These are phyloP conservation scores for Triplophysa tibetana DNA, from an alignment of 2,113 vertebrate genomes.

Conservation along the genomic window DNA sequence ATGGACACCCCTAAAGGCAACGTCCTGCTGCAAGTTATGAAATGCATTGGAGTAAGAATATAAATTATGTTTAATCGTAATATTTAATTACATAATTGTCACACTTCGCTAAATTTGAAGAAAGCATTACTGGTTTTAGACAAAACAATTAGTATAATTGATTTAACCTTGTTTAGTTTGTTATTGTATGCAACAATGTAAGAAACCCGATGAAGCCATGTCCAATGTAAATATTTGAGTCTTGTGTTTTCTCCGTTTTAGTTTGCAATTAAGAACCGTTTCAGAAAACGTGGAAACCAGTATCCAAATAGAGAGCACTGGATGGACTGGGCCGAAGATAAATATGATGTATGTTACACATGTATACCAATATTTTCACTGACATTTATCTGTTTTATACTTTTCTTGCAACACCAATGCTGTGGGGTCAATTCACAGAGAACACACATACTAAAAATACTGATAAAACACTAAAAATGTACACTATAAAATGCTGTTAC, in stretches of 20 bases:
- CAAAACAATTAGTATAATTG: too few species aligned
- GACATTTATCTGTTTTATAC: too few species aligned
- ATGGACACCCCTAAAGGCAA: constrained; percentile 87
- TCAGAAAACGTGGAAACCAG: constrained; percentile 72
- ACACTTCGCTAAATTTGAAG: neutral
- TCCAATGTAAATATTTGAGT: neutral
- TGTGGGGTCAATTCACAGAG: too few species aligned
- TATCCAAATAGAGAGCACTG: constrained; percentile 86
- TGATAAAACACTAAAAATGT: too few species aligned
- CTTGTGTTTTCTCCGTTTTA: constrained; percentile 57
- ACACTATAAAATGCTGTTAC: neutral
- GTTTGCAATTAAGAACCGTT: constrained; percentile 90
- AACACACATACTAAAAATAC: neutral
- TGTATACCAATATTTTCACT: too few species aligned
- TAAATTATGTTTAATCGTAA: neutral
- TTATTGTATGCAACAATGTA: too few species aligned
- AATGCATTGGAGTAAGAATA: constrained; percentile 84
- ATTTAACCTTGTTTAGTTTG: too few species aligned
- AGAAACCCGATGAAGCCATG: too few species aligned
- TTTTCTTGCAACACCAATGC: too few species aligned
- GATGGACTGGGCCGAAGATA: constrained; percentile 95
- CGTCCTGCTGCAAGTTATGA: constrained; percentile 80
- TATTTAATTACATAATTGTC: too few species aligned
- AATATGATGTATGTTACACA: constrained; percentile 80
- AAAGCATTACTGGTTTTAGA: too few species aligned